phyloP scores from a whole-genome alignment of 2,113 vertebrate genomes.

The Catharus minimus region DNA sequence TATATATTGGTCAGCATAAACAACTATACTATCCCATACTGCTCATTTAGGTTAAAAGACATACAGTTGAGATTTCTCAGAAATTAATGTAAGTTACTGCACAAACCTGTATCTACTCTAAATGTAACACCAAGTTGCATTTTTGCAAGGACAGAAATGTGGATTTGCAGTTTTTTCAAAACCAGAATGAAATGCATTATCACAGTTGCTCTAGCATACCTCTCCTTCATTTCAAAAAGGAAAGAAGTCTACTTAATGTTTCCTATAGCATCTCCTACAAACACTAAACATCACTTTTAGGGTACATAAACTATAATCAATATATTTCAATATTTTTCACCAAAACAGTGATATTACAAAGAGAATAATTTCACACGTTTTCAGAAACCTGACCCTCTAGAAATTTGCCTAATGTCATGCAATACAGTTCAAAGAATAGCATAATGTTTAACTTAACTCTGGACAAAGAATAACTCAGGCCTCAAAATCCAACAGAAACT shows the following conservation, averaged over 20 bases:
- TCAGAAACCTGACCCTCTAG: not conserved
- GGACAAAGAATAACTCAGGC: not conserved
- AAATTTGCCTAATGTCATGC: not conserved
- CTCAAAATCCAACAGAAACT: not conserved
- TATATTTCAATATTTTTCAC: not conserved
- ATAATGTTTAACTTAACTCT: not conserved
- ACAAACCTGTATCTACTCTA: not conserved
- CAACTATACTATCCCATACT: not conserved
- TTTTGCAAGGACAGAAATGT: not conserved
- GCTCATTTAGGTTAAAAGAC: not conserved
- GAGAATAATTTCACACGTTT: not conserved
- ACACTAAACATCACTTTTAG: not conserved
- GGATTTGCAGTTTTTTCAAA: not conserved
- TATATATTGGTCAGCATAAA: not conserved
- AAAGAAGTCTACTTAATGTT: not conserved
- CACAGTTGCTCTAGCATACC: not conserved
- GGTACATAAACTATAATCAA: not conserved
- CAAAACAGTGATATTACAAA: not conserved
- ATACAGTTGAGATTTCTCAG: not conserved
- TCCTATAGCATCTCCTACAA: not conserved
- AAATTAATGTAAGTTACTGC: not conserved
- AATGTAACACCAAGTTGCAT: not conserved
- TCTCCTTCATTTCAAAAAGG: not conserved
- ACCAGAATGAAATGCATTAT: not conserved
- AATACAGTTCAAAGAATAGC: not conserved